phyloP scores from a whole-genome alignment of 2,113 vertebrate species.

The Scytalopus superciliaris region DNA sequence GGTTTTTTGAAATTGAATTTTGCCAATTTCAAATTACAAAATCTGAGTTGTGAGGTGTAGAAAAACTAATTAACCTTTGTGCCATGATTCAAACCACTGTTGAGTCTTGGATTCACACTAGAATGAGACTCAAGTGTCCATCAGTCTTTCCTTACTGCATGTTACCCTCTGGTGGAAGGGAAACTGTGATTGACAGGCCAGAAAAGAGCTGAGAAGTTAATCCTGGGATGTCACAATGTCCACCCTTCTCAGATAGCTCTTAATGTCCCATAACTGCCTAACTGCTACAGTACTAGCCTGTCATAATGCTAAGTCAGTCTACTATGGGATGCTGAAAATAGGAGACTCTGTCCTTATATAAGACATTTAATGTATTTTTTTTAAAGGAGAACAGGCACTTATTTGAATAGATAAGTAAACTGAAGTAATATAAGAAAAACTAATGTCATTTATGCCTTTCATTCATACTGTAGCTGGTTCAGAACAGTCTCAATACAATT shows the following conservation, averaged over 20 bases:
- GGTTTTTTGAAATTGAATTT: background rate
- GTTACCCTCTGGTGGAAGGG: background rate
- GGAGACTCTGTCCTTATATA: background rate
- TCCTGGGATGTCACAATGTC: background rate
- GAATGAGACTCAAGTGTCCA: background rate
- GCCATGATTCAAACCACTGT: background rate
- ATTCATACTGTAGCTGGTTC: background rate
- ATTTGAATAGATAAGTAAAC: background rate
- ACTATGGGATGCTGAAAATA: background rate
- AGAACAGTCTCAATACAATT: background rate
- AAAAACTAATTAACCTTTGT: background rate
- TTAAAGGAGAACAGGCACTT: background rate
- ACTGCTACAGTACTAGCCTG: background rate
- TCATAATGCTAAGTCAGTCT: background rate
- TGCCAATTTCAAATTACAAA: rapidly evolving
- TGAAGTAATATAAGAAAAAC: background rate
- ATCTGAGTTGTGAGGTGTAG: background rate
- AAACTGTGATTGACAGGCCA: no score
- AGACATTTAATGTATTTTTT: background rate
- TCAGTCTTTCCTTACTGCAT: background rate
- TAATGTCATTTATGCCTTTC: background rate
- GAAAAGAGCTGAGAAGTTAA: background rate
- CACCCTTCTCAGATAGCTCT: background rate
- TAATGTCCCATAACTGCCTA: background rate
- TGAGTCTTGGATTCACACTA: background rate